Evolutionary conservation across 2,113 vertebrate species (phyloP).

Genomic region (Neofelis nebulosa): DNA sequence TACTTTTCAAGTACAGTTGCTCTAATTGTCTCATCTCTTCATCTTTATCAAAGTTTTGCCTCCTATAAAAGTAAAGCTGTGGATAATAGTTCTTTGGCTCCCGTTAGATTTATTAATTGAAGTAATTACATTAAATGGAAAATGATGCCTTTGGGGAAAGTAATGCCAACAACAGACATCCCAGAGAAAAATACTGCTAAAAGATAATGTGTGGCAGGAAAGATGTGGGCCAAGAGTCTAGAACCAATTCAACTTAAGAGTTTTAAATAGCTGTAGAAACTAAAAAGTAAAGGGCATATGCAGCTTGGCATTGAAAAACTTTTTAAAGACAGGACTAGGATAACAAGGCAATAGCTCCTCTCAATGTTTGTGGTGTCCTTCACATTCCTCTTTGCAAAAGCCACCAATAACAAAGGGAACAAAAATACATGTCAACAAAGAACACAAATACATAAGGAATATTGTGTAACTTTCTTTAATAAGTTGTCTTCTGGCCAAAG

Average conservation of each 20-base stretch:
- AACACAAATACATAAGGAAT: neutral
- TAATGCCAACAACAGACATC: conserved; percentile 60
- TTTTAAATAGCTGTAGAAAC: conserved; percentile 30
- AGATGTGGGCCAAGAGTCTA: neutral
- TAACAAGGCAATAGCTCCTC: neutral
- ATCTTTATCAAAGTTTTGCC: conserved; percentile 59
- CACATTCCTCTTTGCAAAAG: neutral
- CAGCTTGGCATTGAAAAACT: neutral
- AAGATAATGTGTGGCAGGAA: neutral
- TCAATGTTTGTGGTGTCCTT: neutral
- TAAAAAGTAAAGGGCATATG: neutral
- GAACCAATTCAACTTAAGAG: neutral
- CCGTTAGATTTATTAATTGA: conserved; percentile 68
- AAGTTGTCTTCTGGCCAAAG: neutral
- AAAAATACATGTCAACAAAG: neutral
- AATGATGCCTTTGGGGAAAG: conserved; percentile 77
- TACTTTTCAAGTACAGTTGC: neutral
- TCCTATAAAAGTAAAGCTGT: conserved; percentile 30
- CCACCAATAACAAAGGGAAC: neutral
- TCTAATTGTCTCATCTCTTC: conserved; percentile 48
- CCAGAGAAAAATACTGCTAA: conserved; percentile 61
- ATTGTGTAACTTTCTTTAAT: neutral
- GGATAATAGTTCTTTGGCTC: conserved; percentile 33
- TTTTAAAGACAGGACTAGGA: neutral
- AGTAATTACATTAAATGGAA: conserved; percentile 73